Evolutionary conservation across 2,113 vertebrate genomes (phyloP).

Genomic region (Menura novaehollandiae): DNA sequence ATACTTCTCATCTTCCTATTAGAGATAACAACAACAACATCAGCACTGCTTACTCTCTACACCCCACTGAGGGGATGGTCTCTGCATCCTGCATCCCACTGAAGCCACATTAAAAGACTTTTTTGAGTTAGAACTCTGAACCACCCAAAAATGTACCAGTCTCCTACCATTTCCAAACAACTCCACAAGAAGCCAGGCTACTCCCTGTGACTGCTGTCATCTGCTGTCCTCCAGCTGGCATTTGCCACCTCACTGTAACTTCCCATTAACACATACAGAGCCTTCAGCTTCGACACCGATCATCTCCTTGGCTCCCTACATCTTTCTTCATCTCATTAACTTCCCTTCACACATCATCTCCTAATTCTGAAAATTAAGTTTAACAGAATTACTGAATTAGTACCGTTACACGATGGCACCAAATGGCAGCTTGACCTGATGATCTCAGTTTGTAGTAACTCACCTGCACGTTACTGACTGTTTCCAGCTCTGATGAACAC

Average conservation of each 20-base stretch:
- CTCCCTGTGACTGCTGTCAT: background rate
- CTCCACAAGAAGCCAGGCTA: background rate
- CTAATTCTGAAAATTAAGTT: background rate
- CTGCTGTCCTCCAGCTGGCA: background rate
- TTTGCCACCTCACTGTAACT: background rate
- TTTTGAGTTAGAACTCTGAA: background rate
- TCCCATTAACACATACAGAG: background rate
- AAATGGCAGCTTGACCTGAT: background rate
- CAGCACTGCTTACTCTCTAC: background rate
- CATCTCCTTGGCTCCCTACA: background rate
- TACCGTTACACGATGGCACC: background rate
- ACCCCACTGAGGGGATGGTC: background rate
- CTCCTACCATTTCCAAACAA: background rate
- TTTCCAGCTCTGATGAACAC: background rate
- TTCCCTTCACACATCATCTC: background rate
- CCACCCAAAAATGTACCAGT: background rate
- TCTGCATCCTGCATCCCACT: background rate
- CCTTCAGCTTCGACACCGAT: accelerated
- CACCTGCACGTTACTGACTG: background rate
- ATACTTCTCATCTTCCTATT: background rate
- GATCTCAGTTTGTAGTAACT: background rate
- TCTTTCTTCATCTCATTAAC: background rate
- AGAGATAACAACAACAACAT: background rate
- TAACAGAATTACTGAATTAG: background rate
- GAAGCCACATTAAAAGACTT: background rate